Conservation (phyloP, 2,888 invertebrate species). For the Leucoma salicis region DNA sequence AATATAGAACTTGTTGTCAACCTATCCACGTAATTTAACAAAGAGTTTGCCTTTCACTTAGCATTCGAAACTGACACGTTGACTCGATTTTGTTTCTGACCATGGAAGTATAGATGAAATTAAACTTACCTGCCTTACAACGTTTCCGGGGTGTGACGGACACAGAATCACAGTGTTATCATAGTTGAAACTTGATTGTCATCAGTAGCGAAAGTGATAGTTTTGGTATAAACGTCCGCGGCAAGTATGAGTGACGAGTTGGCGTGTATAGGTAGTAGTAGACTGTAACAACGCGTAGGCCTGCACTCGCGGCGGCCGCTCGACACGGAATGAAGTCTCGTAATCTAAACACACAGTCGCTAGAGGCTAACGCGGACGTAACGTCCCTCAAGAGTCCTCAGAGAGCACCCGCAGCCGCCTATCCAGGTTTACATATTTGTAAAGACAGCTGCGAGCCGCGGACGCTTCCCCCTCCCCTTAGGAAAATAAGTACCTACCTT, state of each 20-base stretch:
- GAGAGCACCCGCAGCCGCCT: constrained; percentile 3
- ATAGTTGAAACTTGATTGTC: constrained; percentile 47
- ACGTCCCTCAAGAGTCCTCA: constrained; percentile 11
- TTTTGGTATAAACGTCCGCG: constrained; percentile 50
- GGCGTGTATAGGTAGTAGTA: constrained; percentile 27
- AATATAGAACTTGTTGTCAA: constrained; percentile 50
- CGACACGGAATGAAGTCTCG: constrained; percentile 50
- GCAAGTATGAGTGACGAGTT: constrained; percentile 47
- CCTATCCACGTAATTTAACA: constrained; percentile 64
- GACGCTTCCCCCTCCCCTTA: too few relatives aligned
- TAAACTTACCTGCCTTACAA: constrained; percentile 57
- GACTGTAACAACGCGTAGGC: constrained; percentile 41
- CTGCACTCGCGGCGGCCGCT: constrained; percentile 58
- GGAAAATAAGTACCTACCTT: too few relatives aligned
- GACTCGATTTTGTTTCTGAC: constrained; percentile 60
- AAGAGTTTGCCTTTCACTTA: constrained; percentile 79
- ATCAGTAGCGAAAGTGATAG: constrained; percentile 62
- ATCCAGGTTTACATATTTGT: constrained; percentile 9
- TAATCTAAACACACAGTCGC: constrained; percentile 25
- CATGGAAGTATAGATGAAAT: constrained; percentile 43
- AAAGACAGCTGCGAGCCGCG: too few relatives aligned
- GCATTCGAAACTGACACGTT: constrained; percentile 76
- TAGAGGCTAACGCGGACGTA: constrained; percentile 27
- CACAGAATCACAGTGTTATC: constrained; percentile 64
- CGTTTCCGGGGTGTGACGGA: constrained; percentile 44